Percentiles rank a stretch among this genome's conserved stretches.
Conservation (phyloP, 2,888 invertebrate genomes). For the Gastracanthus pulcherrimus region DNA sequence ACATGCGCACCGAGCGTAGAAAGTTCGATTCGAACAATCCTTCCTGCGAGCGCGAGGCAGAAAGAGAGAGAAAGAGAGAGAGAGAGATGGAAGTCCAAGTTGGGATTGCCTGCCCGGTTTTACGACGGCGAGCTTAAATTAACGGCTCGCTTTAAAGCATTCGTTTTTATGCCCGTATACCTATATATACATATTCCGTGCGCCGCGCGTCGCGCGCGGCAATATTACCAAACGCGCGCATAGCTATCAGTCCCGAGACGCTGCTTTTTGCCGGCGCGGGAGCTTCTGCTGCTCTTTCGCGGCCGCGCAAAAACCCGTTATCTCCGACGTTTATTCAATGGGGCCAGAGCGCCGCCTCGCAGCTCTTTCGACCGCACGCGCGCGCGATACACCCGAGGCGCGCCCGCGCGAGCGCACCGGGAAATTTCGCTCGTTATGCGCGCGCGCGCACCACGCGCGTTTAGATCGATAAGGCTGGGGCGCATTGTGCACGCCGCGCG, state of each 20-base stretch:
- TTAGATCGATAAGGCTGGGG: constrained; percentile 26
- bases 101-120: constrained; percentile 45
- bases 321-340: constrained; percentile 42
- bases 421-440: constrained; percentile 16
- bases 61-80: not conserved
- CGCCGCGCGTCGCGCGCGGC: constrained; percentile 27
- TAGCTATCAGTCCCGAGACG: not conserved
- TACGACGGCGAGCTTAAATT: constrained; percentile 48
- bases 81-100: constrained; percentile 16
- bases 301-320: constrained; percentile 38
- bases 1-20: not conserved
- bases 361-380: not conserved
- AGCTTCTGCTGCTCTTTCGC: not conserved
- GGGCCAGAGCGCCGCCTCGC: not conserved
- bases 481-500: not conserved
- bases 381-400: constrained; percentile 1
- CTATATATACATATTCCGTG: too few relatives aligned
- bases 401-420: not conserved
- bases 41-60: too few relatives aligned
- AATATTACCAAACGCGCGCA: constrained; percentile 26
- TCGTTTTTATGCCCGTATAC: constrained; percentile 41
- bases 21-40: constrained; percentile 29
- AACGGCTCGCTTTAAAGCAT: constrained; percentile 48
- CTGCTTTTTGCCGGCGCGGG: not conserved
- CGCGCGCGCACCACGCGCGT: not conserved